These are phyloP conservation scores for Druon quercuslanigerum DNA, from an alignment of 1,140 invertebrate species.

Conservation along the genomic window DNA sequence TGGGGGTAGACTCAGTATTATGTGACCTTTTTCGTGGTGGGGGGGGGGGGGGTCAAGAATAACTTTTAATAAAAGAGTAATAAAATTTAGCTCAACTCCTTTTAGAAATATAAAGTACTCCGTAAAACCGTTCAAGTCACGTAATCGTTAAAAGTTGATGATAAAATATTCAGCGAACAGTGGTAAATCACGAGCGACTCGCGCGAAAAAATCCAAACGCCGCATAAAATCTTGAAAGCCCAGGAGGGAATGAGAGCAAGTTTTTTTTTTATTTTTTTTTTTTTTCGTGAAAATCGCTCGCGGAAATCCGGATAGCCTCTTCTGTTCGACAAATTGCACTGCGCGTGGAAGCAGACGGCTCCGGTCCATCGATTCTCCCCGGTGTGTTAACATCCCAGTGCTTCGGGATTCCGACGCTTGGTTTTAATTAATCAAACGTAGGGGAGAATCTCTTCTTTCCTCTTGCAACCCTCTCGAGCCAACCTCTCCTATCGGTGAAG, in stretches of 20 bases:
- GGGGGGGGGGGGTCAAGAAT: no score
- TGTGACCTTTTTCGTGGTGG: no score
- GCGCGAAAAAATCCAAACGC: constrained; percentile 13
- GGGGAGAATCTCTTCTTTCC: constrained; percentile 32
- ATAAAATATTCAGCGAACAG: constrained; percentile 7
- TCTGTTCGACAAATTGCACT: constrained; percentile 54
- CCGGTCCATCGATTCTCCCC: constrained; percentile 44
- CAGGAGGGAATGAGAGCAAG: background rate
- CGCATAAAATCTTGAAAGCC: constrained; percentile 22
- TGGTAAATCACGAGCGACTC: constrained; percentile 1
- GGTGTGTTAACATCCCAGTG: constrained; percentile 55
- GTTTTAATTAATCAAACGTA: constrained; percentile 62
- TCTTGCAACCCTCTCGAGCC: constrained; percentile 31
- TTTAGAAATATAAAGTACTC: background rate
- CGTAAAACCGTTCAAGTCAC: background rate
- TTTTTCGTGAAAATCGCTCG: constrained; percentile 47
- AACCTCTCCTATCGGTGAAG: background rate
- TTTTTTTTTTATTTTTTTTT: constrained; percentile 44
- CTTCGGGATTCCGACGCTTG: constrained; percentile 50
- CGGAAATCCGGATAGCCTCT: constrained; percentile 52
- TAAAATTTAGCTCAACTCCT: background rate
- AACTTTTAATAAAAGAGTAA: no score
- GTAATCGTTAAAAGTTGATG: background rate
- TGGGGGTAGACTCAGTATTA: no score
- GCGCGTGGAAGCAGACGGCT: constrained; percentile 44